Evolutionary conservation across 2,797 vertebrate species (phyloP).

Genomic region (Geotrypetes seraphini): DNA sequence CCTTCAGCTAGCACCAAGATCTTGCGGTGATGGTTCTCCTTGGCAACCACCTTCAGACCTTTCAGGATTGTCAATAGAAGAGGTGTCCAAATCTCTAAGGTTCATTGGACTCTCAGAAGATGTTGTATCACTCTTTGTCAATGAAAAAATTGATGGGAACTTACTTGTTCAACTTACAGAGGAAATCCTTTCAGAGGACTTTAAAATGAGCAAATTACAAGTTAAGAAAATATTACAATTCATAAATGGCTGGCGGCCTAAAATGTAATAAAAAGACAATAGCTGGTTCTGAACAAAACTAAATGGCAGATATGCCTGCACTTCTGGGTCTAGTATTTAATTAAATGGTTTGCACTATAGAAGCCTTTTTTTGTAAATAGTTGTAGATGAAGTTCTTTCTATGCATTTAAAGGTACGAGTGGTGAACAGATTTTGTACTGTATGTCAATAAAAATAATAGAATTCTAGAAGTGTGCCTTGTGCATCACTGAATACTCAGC

Average conservation of each 20-base stretch:
- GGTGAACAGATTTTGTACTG: slow-evolving; percentile 55
- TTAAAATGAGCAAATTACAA: slow-evolving; percentile 92
- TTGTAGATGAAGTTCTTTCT: slow-evolving; percentile 57
- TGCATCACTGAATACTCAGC: slow-evolving; percentile 53
- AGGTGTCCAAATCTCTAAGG: slow-evolving; percentile 83
- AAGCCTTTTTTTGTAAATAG: slow-evolving; percentile 57
- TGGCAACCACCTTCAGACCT: slow-evolving; percentile 83
- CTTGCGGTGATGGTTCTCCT: slow-evolving; percentile 61
- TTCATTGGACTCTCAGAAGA: slow-evolving; percentile 92
- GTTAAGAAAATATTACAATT: slow-evolving; percentile 97
- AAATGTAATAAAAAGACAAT: slow-evolving; percentile 60
- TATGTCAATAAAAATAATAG: slow-evolving; percentile 48
- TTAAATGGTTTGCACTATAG: slow-evolving; percentile 66
- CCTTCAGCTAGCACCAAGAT: slow-evolving; percentile 53
- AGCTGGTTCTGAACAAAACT: slow-evolving; percentile 14
- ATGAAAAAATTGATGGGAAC: slow-evolving; percentile 93
- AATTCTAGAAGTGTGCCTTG: slow-evolving; percentile 63
- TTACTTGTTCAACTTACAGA: slow-evolving; percentile 90
- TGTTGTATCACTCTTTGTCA: slow-evolving; percentile 75
- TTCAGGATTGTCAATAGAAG: slow-evolving; percentile 83
- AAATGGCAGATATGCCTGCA: slow-evolving; percentile 12
- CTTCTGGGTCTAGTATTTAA: slow-evolving; percentile 36
- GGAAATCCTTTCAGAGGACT: slow-evolving; percentile 93
- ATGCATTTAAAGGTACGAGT: slow-evolving; percentile 64
- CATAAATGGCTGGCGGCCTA: slow-evolving; percentile 94